Conservation (phyloP, 2,888 invertebrate species). For the Chorisops tibialis region DNA sequence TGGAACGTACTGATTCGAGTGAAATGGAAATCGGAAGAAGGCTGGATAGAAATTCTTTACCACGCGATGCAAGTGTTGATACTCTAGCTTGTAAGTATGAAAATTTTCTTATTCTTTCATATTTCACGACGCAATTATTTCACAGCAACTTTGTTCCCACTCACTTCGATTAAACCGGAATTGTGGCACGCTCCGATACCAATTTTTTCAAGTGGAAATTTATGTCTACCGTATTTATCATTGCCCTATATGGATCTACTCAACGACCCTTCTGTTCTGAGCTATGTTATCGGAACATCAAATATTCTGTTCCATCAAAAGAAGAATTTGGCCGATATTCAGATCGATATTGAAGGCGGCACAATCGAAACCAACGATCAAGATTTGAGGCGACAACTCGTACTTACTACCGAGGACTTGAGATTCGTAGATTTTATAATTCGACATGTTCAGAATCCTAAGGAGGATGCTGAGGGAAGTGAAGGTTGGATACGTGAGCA, state of each 20-base stretch:
- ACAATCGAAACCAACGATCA: conserved; percentile 78
- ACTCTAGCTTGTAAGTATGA: conserved; percentile 55
- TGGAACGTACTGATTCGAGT: conserved; percentile 46
- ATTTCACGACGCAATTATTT: conserved; percentile 5
- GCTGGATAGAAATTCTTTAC: conserved; percentile 54
- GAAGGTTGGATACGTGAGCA: conserved; percentile 96
- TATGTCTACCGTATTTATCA: conserved; percentile 94
- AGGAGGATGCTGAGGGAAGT: conserved; percentile 81
- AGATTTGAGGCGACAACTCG: conserved; percentile 76
- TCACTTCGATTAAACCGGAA: conserved; percentile 47
- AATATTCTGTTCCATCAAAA: conserved; percentile 98
- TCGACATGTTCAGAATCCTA: conserved; percentile 64
- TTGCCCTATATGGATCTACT: conserved; percentile 91
- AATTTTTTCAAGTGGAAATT: conserved; percentile 84
- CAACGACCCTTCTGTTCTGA: conserved; percentile 79
- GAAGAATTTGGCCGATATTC: conserved; percentile 84
- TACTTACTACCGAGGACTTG: conserved; percentile 89
- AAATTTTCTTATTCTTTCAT: no score
- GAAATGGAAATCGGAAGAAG: conserved; percentile 39
- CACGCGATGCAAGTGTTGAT: conserved; percentile 68
- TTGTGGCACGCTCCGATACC: conserved; percentile 84
- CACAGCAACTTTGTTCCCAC: conserved; percentile 43
- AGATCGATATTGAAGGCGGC: conserved; percentile 84
- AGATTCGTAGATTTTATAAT: conserved; percentile 93
- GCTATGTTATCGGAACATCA: conserved; percentile 92